Evolutionary conservation across 1,140 invertebrate genomes (phyloP).

Genomic region (Drosophila elegans): DNA sequence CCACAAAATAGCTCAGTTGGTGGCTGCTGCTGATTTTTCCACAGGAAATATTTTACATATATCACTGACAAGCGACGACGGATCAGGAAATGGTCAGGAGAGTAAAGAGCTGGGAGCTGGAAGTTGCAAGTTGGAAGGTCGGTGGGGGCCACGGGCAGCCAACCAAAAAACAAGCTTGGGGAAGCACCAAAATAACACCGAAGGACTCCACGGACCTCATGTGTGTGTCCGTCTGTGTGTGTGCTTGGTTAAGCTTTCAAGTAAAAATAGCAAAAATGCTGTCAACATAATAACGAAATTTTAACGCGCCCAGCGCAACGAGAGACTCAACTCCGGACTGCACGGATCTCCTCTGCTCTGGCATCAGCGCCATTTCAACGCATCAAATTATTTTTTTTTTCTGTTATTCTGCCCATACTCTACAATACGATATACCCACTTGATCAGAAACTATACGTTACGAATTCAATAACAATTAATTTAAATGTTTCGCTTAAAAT

Average conservation of each 20-base stretch:
- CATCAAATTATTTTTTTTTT: constrained; percentile 41
- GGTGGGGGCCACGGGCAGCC: constrained; percentile 52
- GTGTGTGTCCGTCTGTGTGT: constrained; percentile 21
- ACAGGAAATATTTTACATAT: constrained; percentile 63
- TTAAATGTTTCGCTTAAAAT: too few relatives aligned
- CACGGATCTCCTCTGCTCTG: constrained; percentile 18
- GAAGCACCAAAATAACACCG: constrained; percentile 80
- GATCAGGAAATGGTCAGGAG: constrained; percentile 50
- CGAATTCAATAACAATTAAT: too few relatives aligned
- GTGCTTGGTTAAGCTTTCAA: constrained; percentile 79
- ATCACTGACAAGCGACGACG: constrained; percentile 76
- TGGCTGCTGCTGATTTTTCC: constrained; percentile 28
- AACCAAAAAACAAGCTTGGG: constrained; percentile 82
- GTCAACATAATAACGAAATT: constrained; percentile 84
- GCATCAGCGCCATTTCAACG: constrained; percentile 43
- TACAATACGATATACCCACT: neutral
- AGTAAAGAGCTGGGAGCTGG: constrained; percentile 1
- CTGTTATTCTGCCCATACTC: constrained; percentile 9
- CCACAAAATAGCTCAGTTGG: constrained; percentile 81
- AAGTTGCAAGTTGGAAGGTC: neutral
- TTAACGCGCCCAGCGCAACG: constrained; percentile 74
- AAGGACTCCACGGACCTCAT: constrained; percentile 50
- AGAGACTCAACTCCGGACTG: constrained; percentile 27
- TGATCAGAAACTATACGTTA: neutral
- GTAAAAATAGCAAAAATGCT: constrained; percentile 83